Evolutionary conservation across 2,888 invertebrate species (phyloP), one percentile per base, ranked within the genome.

Genomic region (Mimachlamys varia): DNA sequence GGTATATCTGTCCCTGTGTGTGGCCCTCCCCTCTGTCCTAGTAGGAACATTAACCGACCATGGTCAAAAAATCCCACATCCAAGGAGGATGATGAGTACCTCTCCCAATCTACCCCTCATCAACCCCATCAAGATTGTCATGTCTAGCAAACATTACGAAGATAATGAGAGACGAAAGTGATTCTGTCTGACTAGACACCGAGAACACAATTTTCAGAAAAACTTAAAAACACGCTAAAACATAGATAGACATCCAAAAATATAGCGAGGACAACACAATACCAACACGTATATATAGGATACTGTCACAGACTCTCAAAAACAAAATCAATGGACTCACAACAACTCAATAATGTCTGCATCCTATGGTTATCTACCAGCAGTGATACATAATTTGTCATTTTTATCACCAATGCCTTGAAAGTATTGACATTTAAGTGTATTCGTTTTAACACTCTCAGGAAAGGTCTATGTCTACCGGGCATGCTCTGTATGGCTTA

Each of bases 331-430:
- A 76, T 76, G 76, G 76, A 76, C 12, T 12, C 15, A 12, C 27
- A 76, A 76, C 33, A 76, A 33, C 76, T 76, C 33, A 33, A 33
- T 76, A 58, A 10, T 19, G n/a, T 58, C 58, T 58, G 19, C 58
- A 58, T 58, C 58, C 58, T n/a, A 58, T n/a, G 19, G 58, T n/a
- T 58, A 58, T 58, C 22, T 58, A 58, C 15, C 15, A 76, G 76
- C 76, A 76, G 76, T 76, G 76, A 76, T 76, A 76, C 22, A 22
- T 27, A 33, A 2, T 76, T 76, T 76, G 76, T 76, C 27, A 27
- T 76, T 76, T 76, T 76, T 76, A 33, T 76, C 27, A 33, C 76
- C 76, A 76, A 76, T 76, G 76, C 76, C 76, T 76, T 33, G 33
- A 76, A 22, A 76, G 76, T 76, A 76, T 33, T 33, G 76, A 76